These are phyloP conservation scores for Serinus canaria DNA, from an alignment of 2,113 vertebrate species.

Conservation along the genomic window DNA sequence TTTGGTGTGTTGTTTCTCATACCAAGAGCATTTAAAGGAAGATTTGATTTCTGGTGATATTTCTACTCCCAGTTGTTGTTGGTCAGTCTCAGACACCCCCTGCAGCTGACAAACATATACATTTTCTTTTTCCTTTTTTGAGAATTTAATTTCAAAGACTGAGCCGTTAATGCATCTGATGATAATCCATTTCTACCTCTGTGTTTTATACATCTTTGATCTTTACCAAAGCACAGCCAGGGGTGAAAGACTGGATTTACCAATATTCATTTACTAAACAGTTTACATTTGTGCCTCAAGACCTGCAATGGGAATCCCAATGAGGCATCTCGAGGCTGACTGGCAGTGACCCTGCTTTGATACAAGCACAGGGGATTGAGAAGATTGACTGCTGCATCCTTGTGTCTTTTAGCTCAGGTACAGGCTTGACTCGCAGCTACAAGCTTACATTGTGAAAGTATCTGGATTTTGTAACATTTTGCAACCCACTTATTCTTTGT, in stretches of 20 bases:
- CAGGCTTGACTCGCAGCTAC: neutral
- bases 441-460: neutral
- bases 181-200: neutral
- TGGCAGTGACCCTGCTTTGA: neutral
- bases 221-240: neutral
- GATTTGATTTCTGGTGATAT: neutral
- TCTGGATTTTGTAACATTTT: neutral
- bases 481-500: neutral
- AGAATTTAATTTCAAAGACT: neutral
- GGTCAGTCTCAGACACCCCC: neutral
- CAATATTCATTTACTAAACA: neutral
- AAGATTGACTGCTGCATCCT: neutral
- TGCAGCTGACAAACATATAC: neutral
- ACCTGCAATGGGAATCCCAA: neutral
- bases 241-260: neutral
- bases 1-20: neutral
- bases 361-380: neutral
- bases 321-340: neutral
- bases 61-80: neutral
- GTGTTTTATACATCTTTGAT: neutral
- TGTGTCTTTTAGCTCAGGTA: accelerated
- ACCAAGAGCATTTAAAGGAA: neutral
- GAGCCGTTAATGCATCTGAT: neutral
- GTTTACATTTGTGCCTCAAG: neutral
- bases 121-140: neutral